These are phyloP conservation scores for Ceratoteleas bidentatus DNA, from an alignment of 1,140 invertebrate species.

Conservation along the genomic window DNA sequence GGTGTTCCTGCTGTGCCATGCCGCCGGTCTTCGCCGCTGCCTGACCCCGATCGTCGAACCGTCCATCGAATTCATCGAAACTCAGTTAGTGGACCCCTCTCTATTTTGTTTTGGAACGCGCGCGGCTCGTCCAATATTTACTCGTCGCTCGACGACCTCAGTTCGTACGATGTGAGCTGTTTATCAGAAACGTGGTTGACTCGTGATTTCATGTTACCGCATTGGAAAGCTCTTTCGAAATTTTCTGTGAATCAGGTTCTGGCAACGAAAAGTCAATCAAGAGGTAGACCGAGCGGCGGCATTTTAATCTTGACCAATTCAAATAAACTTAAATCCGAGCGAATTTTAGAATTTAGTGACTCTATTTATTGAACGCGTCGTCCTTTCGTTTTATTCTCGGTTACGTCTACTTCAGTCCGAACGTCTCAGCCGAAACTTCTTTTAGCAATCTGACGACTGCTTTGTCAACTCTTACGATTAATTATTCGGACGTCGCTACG, in stretches of 20 bases:
- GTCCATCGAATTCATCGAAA: too few species aligned
- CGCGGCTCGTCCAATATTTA: neutral
- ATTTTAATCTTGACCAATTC: neutral
- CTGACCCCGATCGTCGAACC: neutral
- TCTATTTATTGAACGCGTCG: neutral
- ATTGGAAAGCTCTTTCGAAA: neutral
- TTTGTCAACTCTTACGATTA: neutral
- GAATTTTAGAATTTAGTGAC: neutral
- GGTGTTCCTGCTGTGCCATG: too few species aligned
- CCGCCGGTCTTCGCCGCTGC: neutral
- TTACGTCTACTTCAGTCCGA: neutral
- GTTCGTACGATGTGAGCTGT: neutral
- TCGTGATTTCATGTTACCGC: neutral
- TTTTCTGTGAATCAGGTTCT: neutral
- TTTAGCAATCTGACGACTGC: neutral
- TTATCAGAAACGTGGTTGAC: neutral
- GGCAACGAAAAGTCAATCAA: neutral
- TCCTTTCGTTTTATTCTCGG: neutral
- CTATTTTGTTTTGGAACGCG: slow-evolving; percentile 1
- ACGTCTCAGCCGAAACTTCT: neutral
- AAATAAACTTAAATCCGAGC: neutral
- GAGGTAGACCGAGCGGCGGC: neutral
- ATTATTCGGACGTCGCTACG: neutral
- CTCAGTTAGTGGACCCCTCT: neutral
- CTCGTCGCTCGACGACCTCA: neutral